Conservation (phyloP, 1,140 invertebrate genomes). For the Heterodera schachtii region DNA sequence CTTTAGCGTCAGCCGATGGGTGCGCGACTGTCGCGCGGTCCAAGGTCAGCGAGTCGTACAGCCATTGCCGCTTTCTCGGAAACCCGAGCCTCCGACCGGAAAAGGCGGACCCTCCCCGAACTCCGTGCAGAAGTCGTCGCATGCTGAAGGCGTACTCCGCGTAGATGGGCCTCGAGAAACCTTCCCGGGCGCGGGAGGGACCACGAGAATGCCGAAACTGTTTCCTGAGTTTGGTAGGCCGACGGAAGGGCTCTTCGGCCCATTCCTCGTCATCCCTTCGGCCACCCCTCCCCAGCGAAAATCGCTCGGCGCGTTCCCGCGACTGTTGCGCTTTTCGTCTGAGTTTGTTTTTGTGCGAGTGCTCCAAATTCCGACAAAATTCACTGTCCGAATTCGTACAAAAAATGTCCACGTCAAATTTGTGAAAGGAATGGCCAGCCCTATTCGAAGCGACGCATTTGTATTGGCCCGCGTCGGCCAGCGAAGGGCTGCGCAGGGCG, state of each 20-base stretch:
- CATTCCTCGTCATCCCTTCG: not conserved
- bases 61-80: not conserved
- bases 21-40: not conserved
- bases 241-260: conserved; percentile 12
- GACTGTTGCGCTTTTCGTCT: conserved; percentile 8
- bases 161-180: not conserved
- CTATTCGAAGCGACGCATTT: conserved; percentile 59
- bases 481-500: conserved; percentile 26
- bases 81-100: not conserved
- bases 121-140: not conserved
- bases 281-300: not conserved
- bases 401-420: conserved; percentile 60
- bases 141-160: conserved; percentile 6
- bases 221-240: not conserved
- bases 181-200: not conserved
- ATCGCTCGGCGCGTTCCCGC: not conserved
- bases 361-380: conserved; percentile 56
- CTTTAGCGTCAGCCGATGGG: not conserved
- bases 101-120: not conserved
- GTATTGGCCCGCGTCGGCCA: conserved; percentile 57
- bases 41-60: conserved; percentile 4
- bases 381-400: conserved; percentile 55
- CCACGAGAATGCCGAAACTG: not conserved
- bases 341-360: conserved; percentile 44
- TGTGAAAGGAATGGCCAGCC: conserved; percentile 56